Evolutionary conservation across 1,140 invertebrate genomes (phyloP).

Genomic region (Physella acuta): DNA sequence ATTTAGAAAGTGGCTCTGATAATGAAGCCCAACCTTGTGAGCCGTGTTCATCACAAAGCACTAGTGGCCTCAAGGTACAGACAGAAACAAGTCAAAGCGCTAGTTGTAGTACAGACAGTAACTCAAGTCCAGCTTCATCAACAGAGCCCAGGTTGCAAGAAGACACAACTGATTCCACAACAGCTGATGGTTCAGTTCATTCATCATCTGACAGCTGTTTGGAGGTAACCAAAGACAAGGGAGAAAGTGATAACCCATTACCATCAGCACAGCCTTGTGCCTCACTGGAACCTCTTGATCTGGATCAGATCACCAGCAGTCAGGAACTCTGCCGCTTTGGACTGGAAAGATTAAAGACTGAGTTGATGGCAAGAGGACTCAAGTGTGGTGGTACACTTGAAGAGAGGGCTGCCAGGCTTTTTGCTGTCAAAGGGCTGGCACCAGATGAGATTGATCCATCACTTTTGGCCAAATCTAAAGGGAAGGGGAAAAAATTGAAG

Average conservation of each 20-base stretch:
- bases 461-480: conserved; percentile 53
- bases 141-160: neutral
- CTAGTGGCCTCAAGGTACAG: too few species aligned
- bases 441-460: conserved; percentile 51
- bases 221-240: too few species aligned
- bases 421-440: conserved; percentile 56
- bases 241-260: too few species aligned
- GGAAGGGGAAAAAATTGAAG: conserved; percentile 40
- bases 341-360: conserved; percentile 56
- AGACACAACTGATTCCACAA: neutral
- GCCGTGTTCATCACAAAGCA: too few species aligned
- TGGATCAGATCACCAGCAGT: conserved; percentile 41
- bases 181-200: neutral
- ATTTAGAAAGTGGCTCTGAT: conserved; percentile 35
- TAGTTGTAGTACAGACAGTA: neutral
- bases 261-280: too few species aligned
- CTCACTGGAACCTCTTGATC: conserved; percentile 38
- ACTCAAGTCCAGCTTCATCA: neutral
- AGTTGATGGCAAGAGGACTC: conserved; percentile 49
- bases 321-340: conserved; percentile 55
- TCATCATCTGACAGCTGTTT: conserved; percentile 3
- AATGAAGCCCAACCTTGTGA: conserved; percentile 1
- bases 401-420: conserved; percentile 59
- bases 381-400: conserved; percentile 61
- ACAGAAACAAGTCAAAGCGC: neutral